Evolutionary conservation across 2,797 vertebrate genomes (phyloP).

Genomic region (Sylvia borin): DNA sequence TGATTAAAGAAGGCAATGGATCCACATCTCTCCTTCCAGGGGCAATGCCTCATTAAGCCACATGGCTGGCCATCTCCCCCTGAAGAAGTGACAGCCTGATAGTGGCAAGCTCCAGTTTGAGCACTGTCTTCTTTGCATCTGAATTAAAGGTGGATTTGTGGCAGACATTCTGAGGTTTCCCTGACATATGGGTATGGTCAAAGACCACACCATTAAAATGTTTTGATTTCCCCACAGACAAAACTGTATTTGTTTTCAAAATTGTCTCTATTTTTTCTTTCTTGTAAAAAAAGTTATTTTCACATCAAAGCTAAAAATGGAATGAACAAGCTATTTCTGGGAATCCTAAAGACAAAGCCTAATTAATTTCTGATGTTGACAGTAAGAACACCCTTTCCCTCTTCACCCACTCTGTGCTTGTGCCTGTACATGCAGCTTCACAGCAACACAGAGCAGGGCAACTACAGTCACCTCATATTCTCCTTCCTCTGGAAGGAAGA

Average conservation of each 20-base stretch:
- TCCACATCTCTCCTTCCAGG: neutral
- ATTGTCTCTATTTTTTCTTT: neutral
- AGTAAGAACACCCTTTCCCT: neutral
- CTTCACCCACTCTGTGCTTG: accelerated
- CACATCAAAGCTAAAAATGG: neutral
- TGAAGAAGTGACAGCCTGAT: neutral
- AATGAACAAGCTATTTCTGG: neutral
- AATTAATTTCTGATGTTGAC: neutral
- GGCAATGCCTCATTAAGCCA: neutral
- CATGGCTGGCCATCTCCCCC: neutral
- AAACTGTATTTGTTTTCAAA: neutral
- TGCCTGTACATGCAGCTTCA: neutral
- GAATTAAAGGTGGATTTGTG: neutral
- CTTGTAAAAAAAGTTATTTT: neutral
- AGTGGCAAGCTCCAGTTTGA: neutral
- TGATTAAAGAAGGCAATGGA: neutral
- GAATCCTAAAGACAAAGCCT: neutral
- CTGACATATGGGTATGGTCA: neutral
- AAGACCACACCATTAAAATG: neutral
- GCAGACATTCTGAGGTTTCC: neutral
- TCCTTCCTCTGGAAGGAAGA: neutral
- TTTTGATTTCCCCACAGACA: accelerated
- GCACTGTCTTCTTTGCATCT: neutral
- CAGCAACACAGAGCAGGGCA: neutral
- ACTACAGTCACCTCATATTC: neutral